Evolutionary conservation across 1,140 invertebrate genomes (phyloP).

Genomic region (Latrodectus geometricus): DNA sequence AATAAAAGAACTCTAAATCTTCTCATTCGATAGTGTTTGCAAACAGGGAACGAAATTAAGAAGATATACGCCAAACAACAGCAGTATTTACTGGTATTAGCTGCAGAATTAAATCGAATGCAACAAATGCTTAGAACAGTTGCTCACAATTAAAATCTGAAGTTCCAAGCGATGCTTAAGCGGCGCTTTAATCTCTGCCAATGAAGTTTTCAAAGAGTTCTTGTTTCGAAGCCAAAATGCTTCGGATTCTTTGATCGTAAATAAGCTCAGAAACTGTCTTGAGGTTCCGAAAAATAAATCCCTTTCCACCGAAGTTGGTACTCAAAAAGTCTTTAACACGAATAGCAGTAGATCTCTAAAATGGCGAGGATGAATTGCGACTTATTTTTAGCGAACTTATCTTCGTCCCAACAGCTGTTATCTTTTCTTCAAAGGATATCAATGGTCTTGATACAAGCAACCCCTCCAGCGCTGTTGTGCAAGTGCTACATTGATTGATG

Average conservation of each 20-base stretch:
- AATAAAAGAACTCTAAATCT: no score
- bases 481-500: background rate
- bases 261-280: background rate
- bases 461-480: background rate
- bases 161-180: background rate
- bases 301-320: background rate
- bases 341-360: background rate
- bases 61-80: no score
- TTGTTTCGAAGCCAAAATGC: background rate
- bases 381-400: slow-evolving; percentile 45
- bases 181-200: background rate
- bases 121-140: background rate
- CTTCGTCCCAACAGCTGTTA: slow-evolving; percentile 29
- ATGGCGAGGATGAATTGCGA: slow-evolving; percentile 35
- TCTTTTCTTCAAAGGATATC: slow-evolving; percentile 26
- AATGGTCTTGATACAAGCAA: slow-evolving; percentile 39
- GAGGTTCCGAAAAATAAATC: background rate
- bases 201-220: background rate
- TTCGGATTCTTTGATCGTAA: background rate
- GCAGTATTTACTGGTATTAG: no score
- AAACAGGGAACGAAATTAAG: no score
- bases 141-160: background rate
- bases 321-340: background rate
- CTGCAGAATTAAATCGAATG: background rate
- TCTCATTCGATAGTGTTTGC: no score